Conservation (phyloP, 2,888 invertebrate genomes). For the Dynastes grantii region DNA sequence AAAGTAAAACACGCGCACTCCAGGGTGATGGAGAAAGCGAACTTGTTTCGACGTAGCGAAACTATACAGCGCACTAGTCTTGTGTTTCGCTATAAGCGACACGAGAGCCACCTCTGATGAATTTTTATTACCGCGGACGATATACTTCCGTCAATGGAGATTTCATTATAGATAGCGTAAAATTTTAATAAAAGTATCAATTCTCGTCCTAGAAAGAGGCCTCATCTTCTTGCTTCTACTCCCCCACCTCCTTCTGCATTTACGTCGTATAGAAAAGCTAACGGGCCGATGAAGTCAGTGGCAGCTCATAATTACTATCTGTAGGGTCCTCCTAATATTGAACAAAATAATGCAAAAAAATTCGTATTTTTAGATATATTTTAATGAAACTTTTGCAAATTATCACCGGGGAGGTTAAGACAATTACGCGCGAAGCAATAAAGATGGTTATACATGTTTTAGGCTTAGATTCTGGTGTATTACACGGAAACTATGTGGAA, state of each 20-base stretch:
- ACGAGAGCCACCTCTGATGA: slow-evolving; percentile 64
- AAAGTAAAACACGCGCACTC: neutral
- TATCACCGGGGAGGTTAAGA: too few relatives aligned
- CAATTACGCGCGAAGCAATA: too few relatives aligned
- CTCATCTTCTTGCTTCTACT: neutral
- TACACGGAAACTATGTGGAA: too few relatives aligned
- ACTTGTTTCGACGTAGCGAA: neutral
- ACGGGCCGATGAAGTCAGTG: neutral
- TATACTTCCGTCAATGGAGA: slow-evolving; percentile 70
- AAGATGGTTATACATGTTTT: too few relatives aligned
- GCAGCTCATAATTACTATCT: too few relatives aligned
- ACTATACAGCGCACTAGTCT: neutral
- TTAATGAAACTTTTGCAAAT: too few relatives aligned
- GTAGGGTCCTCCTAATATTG: too few relatives aligned
- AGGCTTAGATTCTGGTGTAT: too few relatives aligned
- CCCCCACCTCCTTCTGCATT: neutral
- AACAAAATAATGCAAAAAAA: too few relatives aligned
- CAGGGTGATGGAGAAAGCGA: neutral
- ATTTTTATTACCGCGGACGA: slow-evolving; percentile 68
- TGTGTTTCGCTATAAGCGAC: slow-evolving; percentile 7
- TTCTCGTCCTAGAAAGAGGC: slow-evolving; percentile 62
- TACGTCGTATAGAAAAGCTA: neutral
- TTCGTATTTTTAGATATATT: too few relatives aligned
- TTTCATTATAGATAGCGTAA: slow-evolving; percentile 70
- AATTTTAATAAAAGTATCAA: slow-evolving; percentile 70